Evolutionary conservation across 2,113 vertebrate genomes (phyloP).

Genomic region (Zosterops borbonicus): DNA sequence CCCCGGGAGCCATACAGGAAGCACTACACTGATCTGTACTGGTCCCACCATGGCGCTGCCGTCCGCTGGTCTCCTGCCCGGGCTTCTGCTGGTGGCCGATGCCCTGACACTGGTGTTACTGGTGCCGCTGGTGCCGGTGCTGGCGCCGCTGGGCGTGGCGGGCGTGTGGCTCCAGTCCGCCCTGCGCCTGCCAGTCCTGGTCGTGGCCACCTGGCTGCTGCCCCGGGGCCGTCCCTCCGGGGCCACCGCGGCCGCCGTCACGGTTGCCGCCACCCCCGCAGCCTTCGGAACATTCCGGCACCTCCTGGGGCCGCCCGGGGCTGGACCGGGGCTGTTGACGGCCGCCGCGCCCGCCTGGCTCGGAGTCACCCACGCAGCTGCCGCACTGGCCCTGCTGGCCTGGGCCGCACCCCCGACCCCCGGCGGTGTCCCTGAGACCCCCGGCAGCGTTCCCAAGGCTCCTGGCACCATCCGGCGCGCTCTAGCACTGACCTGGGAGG

Average conservation of each 20-base stretch:
- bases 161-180: not conserved
- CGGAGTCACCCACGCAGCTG: not conserved
- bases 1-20: not conserved
- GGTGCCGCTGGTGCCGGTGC: not conserved
- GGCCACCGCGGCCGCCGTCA: not conserved
- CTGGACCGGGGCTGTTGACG: not conserved
- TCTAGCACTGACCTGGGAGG: not conserved
- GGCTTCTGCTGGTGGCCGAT: not conserved
- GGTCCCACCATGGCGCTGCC: not conserved
- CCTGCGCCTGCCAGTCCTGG: not conserved
- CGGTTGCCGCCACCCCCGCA: not conserved
- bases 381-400: not conserved
- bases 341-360: not conserved
- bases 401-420: not conserved
- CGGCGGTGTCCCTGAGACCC: not conserved
- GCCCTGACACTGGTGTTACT: not conserved
- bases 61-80: not conserved
- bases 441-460: not conserved
- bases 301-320: not conserved
- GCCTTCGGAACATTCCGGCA: not conserved
- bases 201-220: not conserved
- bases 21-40: too few species aligned
- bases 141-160: not conserved
- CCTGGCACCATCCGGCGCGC: not conserved
- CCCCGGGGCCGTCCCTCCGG: accelerated